A percentile compares a stretch with the other conserved stretches of the same genome.
phyloP scores from a whole-genome alignment of 2,113 vertebrate species.

The Lophochroa leadbeateri region DNA sequence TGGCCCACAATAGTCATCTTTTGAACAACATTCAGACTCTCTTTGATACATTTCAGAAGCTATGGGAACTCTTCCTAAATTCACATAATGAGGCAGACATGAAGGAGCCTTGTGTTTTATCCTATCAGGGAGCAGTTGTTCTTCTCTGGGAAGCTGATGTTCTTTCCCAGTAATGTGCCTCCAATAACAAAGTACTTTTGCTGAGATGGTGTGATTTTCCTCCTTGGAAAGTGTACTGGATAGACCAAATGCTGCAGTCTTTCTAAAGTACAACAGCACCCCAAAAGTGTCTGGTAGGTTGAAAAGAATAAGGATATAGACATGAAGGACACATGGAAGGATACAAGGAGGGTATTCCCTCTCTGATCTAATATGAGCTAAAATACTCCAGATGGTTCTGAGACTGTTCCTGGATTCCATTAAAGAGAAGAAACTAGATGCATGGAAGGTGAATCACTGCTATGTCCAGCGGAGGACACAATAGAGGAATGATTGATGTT shows the following conservation, averaged over 20 bases:
- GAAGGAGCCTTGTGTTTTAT: neutral
- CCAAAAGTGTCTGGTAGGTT: neutral
- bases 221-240: neutral
- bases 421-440: neutral
- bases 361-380: neutral
- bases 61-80: neutral
- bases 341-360: neutral
- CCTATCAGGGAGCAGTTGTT: neutral
- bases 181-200: neutral
- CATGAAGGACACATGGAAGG: neutral
- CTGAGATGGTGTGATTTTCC: neutral
- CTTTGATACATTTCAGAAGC: constrained; percentile 9
- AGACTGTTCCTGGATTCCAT: neutral
- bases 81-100: neutral
- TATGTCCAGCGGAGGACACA: neutral
- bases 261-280: neutral
- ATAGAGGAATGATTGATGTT: neutral
- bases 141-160: neutral
- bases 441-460: neutral
- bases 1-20: neutral
- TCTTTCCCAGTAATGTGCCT: neutral
- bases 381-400: neutral
- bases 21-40: neutral
- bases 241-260: neutral
- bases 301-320: neutral